Percentiles rank a stretch among this genome's conserved stretches.
Conservation (phyloP, 2,888 invertebrate genomes). For the Epicampocera succincta region DNA sequence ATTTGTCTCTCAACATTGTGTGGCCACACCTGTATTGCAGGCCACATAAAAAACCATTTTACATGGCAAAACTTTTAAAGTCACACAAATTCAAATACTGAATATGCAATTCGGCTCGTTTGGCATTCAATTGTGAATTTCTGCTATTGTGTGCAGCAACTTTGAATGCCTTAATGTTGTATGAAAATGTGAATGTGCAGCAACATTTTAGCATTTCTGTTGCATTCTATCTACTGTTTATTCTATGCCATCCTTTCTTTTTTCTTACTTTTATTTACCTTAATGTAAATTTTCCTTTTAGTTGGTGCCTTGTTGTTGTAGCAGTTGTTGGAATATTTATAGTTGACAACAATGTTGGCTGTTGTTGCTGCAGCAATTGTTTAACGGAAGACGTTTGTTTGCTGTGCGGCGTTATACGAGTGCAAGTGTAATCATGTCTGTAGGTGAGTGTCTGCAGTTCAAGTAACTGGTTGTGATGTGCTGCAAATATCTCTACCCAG, state of each 20-base stretch:
- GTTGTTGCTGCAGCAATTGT: conserved; percentile 59
- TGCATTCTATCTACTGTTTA: conserved; percentile 21
- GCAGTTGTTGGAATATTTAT: conserved; percentile 59
- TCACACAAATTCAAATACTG: neutral
- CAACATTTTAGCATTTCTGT: conserved; percentile 18
- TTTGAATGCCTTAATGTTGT: neutral
- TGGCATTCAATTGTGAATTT: conserved; percentile 17
- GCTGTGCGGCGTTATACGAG: neutral
- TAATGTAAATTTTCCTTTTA: conserved; percentile 28
- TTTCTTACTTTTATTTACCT: conserved; percentile 20
- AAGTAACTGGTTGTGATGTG: conserved; percentile 8
- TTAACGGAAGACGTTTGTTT: conserved; percentile 57
- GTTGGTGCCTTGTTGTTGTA: neutral
- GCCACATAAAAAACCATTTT: conserved; percentile 3
- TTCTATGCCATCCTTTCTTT: too few species aligned
- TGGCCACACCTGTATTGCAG: conserved; percentile 44
- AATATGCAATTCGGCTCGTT: neutral
- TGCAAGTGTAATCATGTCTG: neutral
- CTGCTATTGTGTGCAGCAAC: conserved; percentile 14
- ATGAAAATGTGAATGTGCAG: too few species aligned
- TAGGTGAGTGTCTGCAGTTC: neutral
- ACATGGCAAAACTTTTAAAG: conserved; percentile 3
- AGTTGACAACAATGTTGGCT: conserved; percentile 72
- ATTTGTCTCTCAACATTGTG: conserved; percentile 24
- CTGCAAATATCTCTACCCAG: conserved; percentile 15